Conservation (phyloP, 2,113 vertebrate genomes). For the Turdus rufiventris region DNA sequence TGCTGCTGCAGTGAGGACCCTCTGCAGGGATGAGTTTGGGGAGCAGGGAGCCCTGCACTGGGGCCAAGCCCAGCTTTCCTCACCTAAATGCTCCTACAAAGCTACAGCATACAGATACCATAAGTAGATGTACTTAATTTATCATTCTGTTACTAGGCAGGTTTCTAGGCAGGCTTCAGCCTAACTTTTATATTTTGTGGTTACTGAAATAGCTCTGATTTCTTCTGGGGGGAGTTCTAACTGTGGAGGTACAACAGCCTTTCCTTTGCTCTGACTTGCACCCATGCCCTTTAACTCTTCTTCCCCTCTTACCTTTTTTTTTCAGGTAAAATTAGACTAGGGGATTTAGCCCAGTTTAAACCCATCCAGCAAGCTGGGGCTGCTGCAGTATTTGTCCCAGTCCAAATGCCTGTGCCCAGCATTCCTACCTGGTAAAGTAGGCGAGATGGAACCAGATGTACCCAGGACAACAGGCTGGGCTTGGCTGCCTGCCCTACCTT, state of each 20-base stretch:
- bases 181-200: background rate
- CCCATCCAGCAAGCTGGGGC: background rate
- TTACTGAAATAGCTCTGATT: constrained; percentile 35
- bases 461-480: background rate
- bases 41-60: fast-evolving
- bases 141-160: constrained; percentile 45
- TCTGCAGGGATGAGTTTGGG: background rate
- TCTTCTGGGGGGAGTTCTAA: background rate
- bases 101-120: background rate
- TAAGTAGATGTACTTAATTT: constrained; percentile 34
- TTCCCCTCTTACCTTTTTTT: background rate
- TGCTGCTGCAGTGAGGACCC: background rate
- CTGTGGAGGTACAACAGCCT: background rate
- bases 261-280: background rate
- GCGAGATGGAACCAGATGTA: background rate
- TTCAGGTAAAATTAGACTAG: background rate
- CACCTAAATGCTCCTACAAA: background rate
- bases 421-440: fast-evolving
- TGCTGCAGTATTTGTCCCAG: background rate
- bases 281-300: background rate
- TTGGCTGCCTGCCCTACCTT: background rate
- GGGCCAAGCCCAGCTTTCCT: background rate
- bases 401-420: fast-evolving
- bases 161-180: constrained; percentile 50
- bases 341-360: background rate